These are phyloP conservation scores for Oceanodroma leucorhoa DNA, from an alignment of 2,797 vertebrate genomes.

Conservation along the genomic window DNA sequence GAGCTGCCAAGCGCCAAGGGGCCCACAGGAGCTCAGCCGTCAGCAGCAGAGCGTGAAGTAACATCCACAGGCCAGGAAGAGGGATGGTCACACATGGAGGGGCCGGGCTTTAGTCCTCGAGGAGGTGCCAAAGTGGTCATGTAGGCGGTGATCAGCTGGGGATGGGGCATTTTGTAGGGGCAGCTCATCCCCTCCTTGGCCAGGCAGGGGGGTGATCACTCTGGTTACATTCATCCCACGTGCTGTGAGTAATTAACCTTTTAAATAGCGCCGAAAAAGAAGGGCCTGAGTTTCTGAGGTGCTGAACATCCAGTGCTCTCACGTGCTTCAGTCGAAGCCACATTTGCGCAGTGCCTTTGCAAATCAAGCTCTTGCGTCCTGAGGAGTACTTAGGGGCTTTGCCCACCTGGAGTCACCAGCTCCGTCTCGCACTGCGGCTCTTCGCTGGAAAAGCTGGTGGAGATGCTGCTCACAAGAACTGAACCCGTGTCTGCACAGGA, in stretches of 20 bases:
- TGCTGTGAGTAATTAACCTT: background rate
- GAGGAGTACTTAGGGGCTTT: background rate
- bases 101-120: background rate
- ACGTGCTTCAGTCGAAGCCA: fast-evolving
- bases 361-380: background rate
- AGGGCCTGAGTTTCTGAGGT: background rate
- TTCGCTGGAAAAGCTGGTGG: background rate
- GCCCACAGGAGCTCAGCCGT: background rate
- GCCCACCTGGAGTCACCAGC: background rate
- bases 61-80: background rate
- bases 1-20: background rate
- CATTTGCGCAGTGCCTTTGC: background rate
- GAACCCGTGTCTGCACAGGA: background rate
- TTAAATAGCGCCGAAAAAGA: background rate
- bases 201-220: background rate
- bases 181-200: background rate
- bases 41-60: background rate
- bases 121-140: background rate
- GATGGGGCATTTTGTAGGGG: background rate
- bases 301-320: background rate
- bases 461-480: background rate
- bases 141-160: background rate
- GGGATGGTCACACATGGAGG: background rate
- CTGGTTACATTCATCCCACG: background rate
- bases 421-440: background rate